Conservation (phyloP, 1,140 invertebrate species). For the Cydia pomonella region DNA sequence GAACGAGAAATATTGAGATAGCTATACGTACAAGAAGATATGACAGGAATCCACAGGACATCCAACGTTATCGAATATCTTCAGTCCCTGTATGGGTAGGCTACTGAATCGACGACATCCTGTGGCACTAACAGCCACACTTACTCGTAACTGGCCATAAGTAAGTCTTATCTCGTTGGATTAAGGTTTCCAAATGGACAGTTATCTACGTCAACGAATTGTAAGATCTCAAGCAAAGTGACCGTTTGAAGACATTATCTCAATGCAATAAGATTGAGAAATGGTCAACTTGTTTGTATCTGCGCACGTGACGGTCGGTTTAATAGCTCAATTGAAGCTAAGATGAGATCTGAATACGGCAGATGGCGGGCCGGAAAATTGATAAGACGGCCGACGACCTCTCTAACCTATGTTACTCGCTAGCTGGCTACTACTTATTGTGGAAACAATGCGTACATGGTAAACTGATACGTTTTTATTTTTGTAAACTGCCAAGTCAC, state of each 20-base stretch:
- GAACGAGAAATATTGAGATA: not conserved
- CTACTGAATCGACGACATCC: slow-evolving; percentile 21
- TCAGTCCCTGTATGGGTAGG: not conserved
- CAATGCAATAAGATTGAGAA: not conserved
- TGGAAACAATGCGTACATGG: not conserved
- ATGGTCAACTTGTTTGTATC: not conserved
- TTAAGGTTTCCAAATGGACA: too few species aligned
- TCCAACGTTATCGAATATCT: not conserved
- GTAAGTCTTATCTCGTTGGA: too few species aligned
- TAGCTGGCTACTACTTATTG: not conserved
- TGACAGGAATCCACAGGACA: not conserved
- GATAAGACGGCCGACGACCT: slow-evolving; percentile 27
- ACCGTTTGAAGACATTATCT: not conserved
- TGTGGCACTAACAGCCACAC: not conserved
- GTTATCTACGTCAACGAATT: too few species aligned
- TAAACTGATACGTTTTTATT: too few species aligned
- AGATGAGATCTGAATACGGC: slow-evolving; percentile 23
- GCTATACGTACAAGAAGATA: not conserved
- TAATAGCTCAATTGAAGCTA: slow-evolving; percentile 20
- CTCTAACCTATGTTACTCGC: not conserved
- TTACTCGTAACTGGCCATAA: not conserved
- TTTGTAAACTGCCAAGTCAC: too few species aligned
- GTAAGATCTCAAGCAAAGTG: not conserved
- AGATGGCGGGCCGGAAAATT: slow-evolving; percentile 20
- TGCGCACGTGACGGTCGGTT: slow-evolving; percentile 10